Evolutionary conservation across 2,113 vertebrate genomes (phyloP).

Genomic region (human (Homo sapiens)): DNA sequence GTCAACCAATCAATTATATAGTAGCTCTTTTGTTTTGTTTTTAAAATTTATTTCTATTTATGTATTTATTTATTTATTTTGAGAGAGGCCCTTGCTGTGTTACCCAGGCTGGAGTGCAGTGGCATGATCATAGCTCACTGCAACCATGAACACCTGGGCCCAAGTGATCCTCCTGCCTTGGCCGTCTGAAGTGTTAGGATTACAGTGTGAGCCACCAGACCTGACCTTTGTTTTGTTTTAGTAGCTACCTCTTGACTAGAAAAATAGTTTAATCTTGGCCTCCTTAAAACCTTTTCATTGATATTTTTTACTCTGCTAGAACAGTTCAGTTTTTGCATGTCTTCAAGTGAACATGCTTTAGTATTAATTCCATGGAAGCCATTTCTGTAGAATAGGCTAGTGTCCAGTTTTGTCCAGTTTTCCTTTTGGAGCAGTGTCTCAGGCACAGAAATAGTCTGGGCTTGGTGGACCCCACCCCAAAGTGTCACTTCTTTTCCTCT

Average conservation of each 20-base stretch:
- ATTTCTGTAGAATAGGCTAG: background rate
- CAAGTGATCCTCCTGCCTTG: background rate
- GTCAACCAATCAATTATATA: background rate
- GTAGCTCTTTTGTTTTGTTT: background rate
- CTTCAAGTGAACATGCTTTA: constrained; percentile 31
- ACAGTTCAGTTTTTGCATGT: background rate
- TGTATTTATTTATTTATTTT: no score
- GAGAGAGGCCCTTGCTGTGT: no score
- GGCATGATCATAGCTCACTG: no score
- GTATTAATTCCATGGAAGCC: background rate
- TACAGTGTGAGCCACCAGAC: background rate
- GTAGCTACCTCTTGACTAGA: background rate
- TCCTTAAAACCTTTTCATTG: background rate
- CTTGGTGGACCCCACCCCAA: background rate
- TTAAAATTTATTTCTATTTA: background rate
- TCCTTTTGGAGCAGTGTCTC: background rate
- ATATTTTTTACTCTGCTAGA: background rate
- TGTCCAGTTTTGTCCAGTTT: constrained; percentile 9
- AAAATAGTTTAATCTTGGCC: background rate
- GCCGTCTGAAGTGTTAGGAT: background rate
- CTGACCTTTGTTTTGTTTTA: background rate
- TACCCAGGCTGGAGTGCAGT: no score
- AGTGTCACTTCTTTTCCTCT: constrained; percentile 57
- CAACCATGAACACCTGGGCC: background rate
- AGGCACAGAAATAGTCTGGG: background rate